Base-by-base conservation (phyloP, 2,888 invertebrate genomes). In the Leucozona laternaria region DNA sequence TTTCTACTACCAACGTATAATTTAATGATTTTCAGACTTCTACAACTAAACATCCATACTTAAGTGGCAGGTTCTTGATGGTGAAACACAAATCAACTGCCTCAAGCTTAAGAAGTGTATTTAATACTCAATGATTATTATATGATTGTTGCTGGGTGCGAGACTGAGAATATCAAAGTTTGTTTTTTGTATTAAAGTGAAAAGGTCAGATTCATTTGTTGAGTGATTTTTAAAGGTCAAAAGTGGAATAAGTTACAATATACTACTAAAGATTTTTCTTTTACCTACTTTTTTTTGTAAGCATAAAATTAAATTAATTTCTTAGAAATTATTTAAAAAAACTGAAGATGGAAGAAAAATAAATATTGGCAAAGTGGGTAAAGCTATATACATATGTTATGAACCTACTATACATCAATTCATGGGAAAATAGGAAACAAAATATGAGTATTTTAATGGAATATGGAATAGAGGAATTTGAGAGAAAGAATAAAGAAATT, bases 311-410 rank as follows among this genome's bases (percentile, higher is more conserved):
- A 45, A 76, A 48, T 15, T 50, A 50, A 5, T 7, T 50, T 77
- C 31, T 50, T 68, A 37, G 40, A 45, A 77, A 70, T 68, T 58
- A 50, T 50, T 68, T 37, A 60, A 77, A 77, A 60, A 60, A 77
- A 58, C 17, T 37, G 55, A 57, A 53, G 43, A 55, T 57, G 34
- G 15, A 45, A 28, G 8, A 7, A 25, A 37, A n/a, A 11, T 22
- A 25, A 50, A 25, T 50, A 50, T 50, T 1, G 0, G 22, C 22
- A 6, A 50, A 22, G 50, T 50, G 15, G 50, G 22, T 50, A 50
- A 22, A 17, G 45, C 8, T 17, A 3, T 22, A 22, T 5, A 50
- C 2, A n/a, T n/a, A n/a, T n/a, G n/a, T n/a, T n/a, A n/a, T n/a
- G n/a, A n/a, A n/a, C n/a, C n/a, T n/a, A n/a, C n/a, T n/a, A n/a